Evolutionary conservation across 2,113 vertebrate species (phyloP).

Genomic region (Peucedramus taeniatus): DNA sequence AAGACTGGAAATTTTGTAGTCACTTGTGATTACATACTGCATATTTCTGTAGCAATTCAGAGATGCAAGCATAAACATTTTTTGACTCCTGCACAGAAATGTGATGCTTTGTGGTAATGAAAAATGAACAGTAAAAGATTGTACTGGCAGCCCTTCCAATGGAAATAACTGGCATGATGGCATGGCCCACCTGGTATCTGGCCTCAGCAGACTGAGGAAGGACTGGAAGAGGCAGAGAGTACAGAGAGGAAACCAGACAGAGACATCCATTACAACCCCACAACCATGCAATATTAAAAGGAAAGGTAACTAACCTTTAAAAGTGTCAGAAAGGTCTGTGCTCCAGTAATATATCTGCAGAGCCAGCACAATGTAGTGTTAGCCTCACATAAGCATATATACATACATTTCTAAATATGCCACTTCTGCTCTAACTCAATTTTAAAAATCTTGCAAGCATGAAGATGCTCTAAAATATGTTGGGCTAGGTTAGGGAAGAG

Average conservation of each 20-base stretch:
- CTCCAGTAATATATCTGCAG: not conserved
- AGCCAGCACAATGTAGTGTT: not conserved
- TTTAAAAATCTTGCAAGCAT: not conserved
- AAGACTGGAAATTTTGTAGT: not conserved
- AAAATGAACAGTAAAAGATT: slow-evolving; percentile 13
- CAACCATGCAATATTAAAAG: not conserved
- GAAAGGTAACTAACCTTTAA: not conserved
- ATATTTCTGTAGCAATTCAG: not conserved
- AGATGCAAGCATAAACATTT: not conserved
- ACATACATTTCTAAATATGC: not conserved
- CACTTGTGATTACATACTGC: not conserved
- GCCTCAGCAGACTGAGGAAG: slow-evolving; percentile 33
- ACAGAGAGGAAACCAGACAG: not conserved
- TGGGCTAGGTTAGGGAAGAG: not conserved
- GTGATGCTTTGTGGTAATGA: not conserved
- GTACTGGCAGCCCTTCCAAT: not conserved
- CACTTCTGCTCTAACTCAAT: not conserved
- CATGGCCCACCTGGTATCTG: not conserved
- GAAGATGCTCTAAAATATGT: not conserved
- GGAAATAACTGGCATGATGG: slow-evolving; percentile 20
- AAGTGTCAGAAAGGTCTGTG: not conserved
- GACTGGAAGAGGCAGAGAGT: not conserved
- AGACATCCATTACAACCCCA: not conserved
- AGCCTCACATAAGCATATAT: not conserved
- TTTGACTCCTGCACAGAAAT: not conserved